Evolutionary conservation across 2,888 invertebrate genomes (phyloP).

Genomic region (Cephonodes hylas): DNA sequence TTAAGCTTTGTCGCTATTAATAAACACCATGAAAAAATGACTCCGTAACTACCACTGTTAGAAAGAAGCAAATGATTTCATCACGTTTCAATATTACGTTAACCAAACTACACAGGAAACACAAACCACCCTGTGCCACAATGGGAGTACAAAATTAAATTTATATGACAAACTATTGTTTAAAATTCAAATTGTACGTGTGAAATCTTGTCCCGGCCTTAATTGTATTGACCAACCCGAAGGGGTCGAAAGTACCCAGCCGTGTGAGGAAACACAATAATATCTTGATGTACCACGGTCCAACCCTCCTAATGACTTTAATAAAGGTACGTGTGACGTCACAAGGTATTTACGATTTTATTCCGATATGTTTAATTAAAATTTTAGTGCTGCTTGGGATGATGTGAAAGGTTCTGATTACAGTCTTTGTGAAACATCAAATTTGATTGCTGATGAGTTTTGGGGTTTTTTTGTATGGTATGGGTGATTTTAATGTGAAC

Average conservation of each 20-base stretch:
- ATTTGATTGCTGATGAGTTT: not conserved
- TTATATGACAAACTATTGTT: constrained; percentile 80
- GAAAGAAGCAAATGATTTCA: too few species aligned
- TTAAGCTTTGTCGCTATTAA: too few species aligned
- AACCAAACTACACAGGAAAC: constrained; percentile 10
- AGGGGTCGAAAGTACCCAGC: constrained; percentile 22
- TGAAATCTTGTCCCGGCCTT: constrained; percentile 74
- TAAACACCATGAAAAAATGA: too few species aligned
- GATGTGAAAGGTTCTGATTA: constrained; percentile 16
- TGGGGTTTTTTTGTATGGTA: constrained; percentile 2
- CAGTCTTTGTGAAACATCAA: constrained; percentile 28
- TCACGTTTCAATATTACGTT: too few species aligned
- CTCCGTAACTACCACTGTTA: too few species aligned
- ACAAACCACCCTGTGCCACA: constrained; percentile 47
- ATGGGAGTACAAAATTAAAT: constrained; percentile 71
- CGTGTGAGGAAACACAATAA: constrained; percentile 70
- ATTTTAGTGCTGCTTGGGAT: constrained; percentile 49
- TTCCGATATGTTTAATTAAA: constrained; percentile 79
- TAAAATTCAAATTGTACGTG: constrained; percentile 80
- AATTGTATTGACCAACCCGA: constrained; percentile 75
- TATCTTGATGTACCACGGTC: constrained; percentile 53
- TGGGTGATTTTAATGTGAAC: not conserved
- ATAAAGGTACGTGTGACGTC: constrained; percentile 77
- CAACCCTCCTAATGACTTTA: constrained; percentile 75
- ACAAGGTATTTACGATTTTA: constrained; percentile 74